phyloP scores from a whole-genome alignment of 2,888 invertebrate species.

The Camptogramma bilineatum region DNA sequence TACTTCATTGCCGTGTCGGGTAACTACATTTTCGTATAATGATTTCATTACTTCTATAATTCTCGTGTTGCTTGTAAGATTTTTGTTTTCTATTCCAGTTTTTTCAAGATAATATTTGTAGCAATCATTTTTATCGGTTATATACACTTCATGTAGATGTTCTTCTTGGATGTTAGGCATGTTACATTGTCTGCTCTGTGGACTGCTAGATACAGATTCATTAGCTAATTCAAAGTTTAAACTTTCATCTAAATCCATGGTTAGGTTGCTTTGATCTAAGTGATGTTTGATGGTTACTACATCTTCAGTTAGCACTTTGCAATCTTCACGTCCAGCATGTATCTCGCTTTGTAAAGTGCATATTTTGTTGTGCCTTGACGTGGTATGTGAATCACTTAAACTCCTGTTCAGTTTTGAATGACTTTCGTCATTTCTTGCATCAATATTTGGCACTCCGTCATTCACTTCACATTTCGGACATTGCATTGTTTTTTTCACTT shows the following conservation, averaged over 20 bases:
- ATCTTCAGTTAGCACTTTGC: slow-evolving; percentile 73
- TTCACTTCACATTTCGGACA: slow-evolving; percentile 59
- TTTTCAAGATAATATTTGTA: slow-evolving; percentile 66
- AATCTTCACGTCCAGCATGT: slow-evolving; percentile 74
- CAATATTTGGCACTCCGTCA: slow-evolving; percentile 48
- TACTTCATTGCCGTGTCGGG: slow-evolving; percentile 67
- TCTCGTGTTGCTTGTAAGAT: slow-evolving; percentile 56
- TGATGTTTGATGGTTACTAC: slow-evolving; percentile 77
- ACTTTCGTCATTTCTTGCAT: slow-evolving; percentile 44
- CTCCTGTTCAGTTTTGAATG: slow-evolving; percentile 68
- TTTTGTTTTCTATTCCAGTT: slow-evolving; percentile 58
- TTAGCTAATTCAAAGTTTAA: slow-evolving; percentile 58
- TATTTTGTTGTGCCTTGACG: slow-evolving; percentile 72
- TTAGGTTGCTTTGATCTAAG: slow-evolving; percentile 66
- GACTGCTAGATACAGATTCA: slow-evolving; percentile 46
- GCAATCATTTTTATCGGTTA: slow-evolving; percentile 68
- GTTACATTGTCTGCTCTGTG: slow-evolving; percentile 49
- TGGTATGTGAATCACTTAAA: slow-evolving; percentile 70
- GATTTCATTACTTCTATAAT: slow-evolving; percentile 73
- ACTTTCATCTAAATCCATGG: slow-evolving; percentile 73
- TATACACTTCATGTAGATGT: slow-evolving; percentile 55
- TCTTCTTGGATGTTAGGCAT: slow-evolving; percentile 63
- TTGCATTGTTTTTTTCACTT: slow-evolving; percentile 38
- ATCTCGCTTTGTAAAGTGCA: slow-evolving; percentile 75
- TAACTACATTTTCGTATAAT: slow-evolving; percentile 62